phyloP scores from a whole-genome alignment of 2,797 vertebrate species.

The Momotus momota region DNA sequence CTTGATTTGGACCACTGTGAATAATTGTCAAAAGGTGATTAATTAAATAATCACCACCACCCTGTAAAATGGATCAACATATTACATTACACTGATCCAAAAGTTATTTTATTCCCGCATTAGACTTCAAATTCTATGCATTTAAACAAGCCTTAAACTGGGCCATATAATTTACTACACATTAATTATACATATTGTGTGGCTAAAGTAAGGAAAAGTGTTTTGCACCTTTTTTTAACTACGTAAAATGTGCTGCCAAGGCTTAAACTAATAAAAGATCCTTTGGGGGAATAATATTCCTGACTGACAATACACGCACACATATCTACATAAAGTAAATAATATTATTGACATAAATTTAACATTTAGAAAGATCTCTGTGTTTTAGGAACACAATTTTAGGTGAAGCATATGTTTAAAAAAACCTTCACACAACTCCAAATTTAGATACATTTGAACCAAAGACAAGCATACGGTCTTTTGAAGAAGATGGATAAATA shows the following conservation, averaged over 20 bases:
- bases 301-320: not conserved
- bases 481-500: not conserved
- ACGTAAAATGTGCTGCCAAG: constrained; percentile 38
- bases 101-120: constrained; percentile 84
- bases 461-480: not conserved
- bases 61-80: constrained; percentile 84
- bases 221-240: constrained; percentile 76
- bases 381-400: not conserved
- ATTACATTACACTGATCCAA: constrained; percentile 80
- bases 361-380: not conserved
- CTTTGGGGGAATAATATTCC: not conserved
- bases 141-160: constrained; percentile 86
- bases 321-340: not conserved
- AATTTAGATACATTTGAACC: not conserved
- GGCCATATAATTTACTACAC: constrained; percentile 78
- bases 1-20: constrained; percentile 84
- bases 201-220: constrained; percentile 71
- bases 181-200: constrained; percentile 82
- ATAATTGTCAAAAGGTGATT: constrained; percentile 87
- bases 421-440: not conserved
- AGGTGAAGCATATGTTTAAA: not conserved
- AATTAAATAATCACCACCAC: constrained; percentile 86
- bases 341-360: not conserved
- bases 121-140: constrained; percentile 83
- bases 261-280: constrained; percentile 24